Evolutionary conservation across 2,113 vertebrate species (phyloP).

Genomic region (Pandion haliaetus): DNA sequence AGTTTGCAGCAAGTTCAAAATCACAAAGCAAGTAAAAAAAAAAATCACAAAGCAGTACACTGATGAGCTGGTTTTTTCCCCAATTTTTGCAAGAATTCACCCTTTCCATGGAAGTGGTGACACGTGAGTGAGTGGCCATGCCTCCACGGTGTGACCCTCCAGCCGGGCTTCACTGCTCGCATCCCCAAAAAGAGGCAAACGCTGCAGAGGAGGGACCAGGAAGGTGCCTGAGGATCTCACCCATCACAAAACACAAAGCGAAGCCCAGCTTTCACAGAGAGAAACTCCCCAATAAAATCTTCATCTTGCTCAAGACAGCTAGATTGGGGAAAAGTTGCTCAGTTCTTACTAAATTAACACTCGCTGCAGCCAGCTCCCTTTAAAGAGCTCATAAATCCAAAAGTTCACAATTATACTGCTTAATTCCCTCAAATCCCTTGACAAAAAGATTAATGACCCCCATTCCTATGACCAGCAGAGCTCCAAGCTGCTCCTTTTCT

Average conservation of each 20-base stretch:
- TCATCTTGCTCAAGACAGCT: background rate
- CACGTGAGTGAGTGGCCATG: fast-evolving
- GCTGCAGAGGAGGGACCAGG: fast-evolving
- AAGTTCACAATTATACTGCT: background rate
- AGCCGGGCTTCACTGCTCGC: fast-evolving
- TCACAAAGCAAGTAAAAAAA: background rate
- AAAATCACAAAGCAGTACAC: background rate
- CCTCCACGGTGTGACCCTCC: fast-evolving
- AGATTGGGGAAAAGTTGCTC: background rate
- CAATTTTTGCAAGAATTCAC: background rate
- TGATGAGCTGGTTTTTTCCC: background rate
- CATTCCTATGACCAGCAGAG: background rate
- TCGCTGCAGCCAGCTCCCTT: background rate
- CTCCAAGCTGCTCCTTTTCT: background rate
- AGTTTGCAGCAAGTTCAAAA: background rate
- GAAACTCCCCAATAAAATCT: background rate
- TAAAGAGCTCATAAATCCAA: background rate
- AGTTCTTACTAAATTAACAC: background rate
- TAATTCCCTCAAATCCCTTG: background rate
- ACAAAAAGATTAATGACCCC: background rate
- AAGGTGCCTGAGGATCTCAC: background rate
- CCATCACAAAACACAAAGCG: background rate
- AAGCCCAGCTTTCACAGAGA: background rate
- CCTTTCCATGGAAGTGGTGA: background rate
- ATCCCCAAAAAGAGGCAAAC: background rate